These are phyloP conservation scores for Myopa testacea DNA, from an alignment of 2,888 invertebrate species.

Conservation along the genomic window DNA sequence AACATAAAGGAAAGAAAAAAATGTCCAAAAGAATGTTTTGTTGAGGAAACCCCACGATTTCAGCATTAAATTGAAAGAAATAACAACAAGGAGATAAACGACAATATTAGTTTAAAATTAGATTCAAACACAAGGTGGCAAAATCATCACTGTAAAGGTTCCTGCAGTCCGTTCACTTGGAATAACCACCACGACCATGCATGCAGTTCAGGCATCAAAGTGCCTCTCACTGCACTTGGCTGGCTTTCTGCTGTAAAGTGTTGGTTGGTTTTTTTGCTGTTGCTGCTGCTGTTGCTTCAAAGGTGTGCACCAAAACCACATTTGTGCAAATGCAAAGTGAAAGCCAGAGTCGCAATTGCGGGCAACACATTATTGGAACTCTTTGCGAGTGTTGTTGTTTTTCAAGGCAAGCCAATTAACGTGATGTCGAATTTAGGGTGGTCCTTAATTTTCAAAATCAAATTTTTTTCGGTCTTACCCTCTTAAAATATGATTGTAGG, in stretches of 20 bases:
- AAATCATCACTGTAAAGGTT: background rate
- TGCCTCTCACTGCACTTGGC: conserved; percentile 1
- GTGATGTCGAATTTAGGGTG: background rate
- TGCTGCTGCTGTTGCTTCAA: background rate
- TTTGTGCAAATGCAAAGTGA: conserved; percentile 4
- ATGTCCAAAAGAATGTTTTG: no score
- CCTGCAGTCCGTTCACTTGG: no score
- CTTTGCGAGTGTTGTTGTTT: background rate
- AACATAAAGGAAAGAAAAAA: no score
- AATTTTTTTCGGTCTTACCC: no score
- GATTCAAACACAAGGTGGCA: no score
- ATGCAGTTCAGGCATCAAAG: conserved; percentile 3
- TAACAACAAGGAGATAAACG: no score
- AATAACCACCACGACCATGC: background rate
- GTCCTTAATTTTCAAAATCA: no score
- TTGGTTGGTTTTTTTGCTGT: conserved; percentile 1
- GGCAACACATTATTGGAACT: background rate
- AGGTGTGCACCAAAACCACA: conserved; percentile 1
- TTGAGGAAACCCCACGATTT: no score
- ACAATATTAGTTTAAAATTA: no score
- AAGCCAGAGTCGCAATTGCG: background rate
- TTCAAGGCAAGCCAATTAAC: background rate
- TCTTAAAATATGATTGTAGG: no score
- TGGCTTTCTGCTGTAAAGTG: conserved; percentile 9
- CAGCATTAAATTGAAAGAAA: no score